phyloP scores from a whole-genome alignment of 2,113 vertebrate species.

The Stigmatopora nigra region DNA sequence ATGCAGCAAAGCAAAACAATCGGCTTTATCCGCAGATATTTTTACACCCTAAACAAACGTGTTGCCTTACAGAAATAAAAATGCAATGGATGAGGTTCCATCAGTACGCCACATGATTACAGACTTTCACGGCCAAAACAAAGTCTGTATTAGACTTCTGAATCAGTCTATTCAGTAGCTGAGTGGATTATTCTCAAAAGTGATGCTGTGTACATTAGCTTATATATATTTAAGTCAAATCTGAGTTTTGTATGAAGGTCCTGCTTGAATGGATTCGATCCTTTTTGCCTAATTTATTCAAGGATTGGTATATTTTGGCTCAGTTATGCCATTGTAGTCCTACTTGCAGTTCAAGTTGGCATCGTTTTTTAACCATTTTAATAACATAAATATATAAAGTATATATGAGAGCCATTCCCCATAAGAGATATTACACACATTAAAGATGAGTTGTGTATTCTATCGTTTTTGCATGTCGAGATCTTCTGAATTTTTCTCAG shows the following conservation, averaged over 20 bases:
- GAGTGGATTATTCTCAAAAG: constrained; percentile 7
- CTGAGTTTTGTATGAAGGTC: not conserved
- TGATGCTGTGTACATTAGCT: constrained; percentile 13
- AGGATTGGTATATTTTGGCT: not conserved
- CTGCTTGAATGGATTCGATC: not conserved
- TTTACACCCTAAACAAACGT: constrained; percentile 20
- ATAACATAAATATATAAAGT: too few species aligned
- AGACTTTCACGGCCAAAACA: constrained; percentile 36
- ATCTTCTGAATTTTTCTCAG: too few species aligned
- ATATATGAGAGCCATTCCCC: too few species aligned
- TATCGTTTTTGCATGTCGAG: too few species aligned
- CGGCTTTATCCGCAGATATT: too few species aligned
- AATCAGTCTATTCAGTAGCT: constrained; percentile 34
- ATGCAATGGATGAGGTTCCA: constrained; percentile 32
- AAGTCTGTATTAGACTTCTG: constrained; percentile 31
- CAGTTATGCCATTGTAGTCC: not conserved
- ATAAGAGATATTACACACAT: too few species aligned
- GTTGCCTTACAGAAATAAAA: constrained; percentile 51
- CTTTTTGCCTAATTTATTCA: not conserved
- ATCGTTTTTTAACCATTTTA: not conserved
- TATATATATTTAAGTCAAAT: constrained; percentile 11
- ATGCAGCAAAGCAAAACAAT: constrained; percentile 19
- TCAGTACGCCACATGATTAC: constrained; percentile 40
- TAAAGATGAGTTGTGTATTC: too few species aligned
- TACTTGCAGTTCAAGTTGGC: not conserved